Evolutionary conservation across 2,888 invertebrate species (phyloP).

Genomic region (Physocephala rufipes): DNA sequence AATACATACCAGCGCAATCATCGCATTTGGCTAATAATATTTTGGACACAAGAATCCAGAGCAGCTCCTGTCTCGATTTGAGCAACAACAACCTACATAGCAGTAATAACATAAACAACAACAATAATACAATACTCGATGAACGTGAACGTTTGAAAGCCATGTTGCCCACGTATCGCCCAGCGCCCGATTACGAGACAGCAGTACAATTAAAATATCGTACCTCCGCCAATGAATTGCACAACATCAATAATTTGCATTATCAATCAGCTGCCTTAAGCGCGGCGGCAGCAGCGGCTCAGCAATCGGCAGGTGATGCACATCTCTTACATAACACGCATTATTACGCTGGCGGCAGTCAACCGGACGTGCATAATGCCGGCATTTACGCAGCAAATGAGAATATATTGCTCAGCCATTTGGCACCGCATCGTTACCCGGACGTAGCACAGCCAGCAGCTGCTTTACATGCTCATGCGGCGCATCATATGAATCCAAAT

Average conservation of each 20-base stretch:
- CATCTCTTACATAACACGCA: conserved; percentile 43
- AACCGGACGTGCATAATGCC: conserved; percentile 77
- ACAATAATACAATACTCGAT: conserved; percentile 51
- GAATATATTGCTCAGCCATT: conserved; percentile 55
- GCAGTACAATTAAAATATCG: conserved; percentile 88
- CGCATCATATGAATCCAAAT: conserved; percentile 44
- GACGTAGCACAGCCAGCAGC: conserved; percentile 72
- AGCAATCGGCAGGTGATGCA: conserved; percentile 40
- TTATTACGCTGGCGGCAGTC: conserved; percentile 70
- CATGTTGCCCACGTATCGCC: conserved; percentile 84
- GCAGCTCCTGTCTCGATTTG: conserved; percentile 64
- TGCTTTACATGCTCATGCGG: conserved; percentile 58
- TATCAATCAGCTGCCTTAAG: conserved; percentile 50
- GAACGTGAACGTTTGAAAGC: conserved; percentile 71
- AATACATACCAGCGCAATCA: conserved; percentile 51
- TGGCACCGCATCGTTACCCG: conserved; percentile 69
- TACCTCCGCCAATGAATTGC: conserved; percentile 68
- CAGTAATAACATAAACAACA: conserved; percentile 53
- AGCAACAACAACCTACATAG: conserved; percentile 63
- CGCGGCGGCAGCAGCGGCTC: conserved; percentile 51
- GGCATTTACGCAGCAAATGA: conserved; percentile 54
- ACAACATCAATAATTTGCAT: conserved; percentile 54
- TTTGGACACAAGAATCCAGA: conserved; percentile 59
- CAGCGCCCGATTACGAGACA: conserved; percentile 95
- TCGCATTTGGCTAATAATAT: conserved; percentile 51